Base-by-base conservation (phyloP, 2,888 invertebrate genomes). In the Spilarctia lutea region DNA sequence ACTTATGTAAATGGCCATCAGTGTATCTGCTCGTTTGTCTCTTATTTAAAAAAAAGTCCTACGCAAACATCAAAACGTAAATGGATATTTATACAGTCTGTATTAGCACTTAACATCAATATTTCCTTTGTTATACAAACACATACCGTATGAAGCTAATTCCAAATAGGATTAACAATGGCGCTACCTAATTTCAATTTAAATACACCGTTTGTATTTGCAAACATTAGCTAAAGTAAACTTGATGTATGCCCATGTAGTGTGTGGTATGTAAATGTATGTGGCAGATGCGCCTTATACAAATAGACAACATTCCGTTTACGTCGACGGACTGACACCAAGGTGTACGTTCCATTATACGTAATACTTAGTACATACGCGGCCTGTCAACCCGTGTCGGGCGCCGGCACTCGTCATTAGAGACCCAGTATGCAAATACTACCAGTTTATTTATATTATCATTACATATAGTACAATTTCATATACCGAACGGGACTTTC, bases 371-470 rank as follows among this genome's bases (percentile, higher is more conserved):
- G 71, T 69, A 69, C 42, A 39, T 60, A 74, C 71, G 72, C 75
- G 24, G 45, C 48, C 60, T 75, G 66, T 48, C 74, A 69, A 70
- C 68, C 39, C 71, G 69, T 66, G 80, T 80, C 80, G 79, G 85
- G 85, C 87, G 85, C 85, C 82, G 76, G 73, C 83, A 71, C 74
- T 77, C 86, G 85, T 86, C 89, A 89, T 86, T 89, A n/a, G 88
- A 85, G 87, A 86, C 77, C 89, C 79, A 79, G 89, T 91, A 91
- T 91, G 91, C 88, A 88, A 91, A 91, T 91, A 84, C 74, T 83
- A 85, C 86, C 83, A 83, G 87, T 87, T 87, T 86, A 87, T 85
- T 76, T 79, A 83, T 86, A 86, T 84, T 86, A 83, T 86, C 83
- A 86, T 81, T 84, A 77, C 81, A 80, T 83, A 79, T 76, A 73